phyloP scores from a whole-genome alignment of 2,888 invertebrate genomes.

The Apodemia duryi region DNA sequence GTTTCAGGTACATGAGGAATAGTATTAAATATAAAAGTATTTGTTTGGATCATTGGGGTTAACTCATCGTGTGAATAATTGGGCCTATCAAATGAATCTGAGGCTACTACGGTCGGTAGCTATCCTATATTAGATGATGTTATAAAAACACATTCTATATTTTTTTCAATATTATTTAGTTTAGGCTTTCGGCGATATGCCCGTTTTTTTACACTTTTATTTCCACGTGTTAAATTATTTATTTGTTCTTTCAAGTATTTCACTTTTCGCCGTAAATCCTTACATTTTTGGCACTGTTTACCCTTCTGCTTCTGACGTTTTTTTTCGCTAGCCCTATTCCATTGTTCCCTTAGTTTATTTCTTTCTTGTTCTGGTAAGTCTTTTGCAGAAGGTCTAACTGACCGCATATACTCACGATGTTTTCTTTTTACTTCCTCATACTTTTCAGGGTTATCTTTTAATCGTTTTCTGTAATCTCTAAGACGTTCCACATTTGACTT shows the following conservation, averaged over 20 bases:
- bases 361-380: conserved; percentile 7
- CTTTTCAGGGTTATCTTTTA: conserved; percentile 9
- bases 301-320: background rate
- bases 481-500: conserved; percentile 7
- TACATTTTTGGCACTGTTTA: background rate
- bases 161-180: too few relatives aligned
- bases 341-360: conserved; percentile 9
- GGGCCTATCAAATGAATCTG: too few relatives aligned
- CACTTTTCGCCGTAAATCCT: background rate
- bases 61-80: too few relatives aligned
- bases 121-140: too few relatives aligned
- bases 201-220: too few relatives aligned
- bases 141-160: too few relatives aligned
- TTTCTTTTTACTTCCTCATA: conserved; percentile 10
- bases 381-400: background rate
- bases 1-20: too few relatives aligned
- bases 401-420: background rate
- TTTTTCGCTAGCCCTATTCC: background rate
- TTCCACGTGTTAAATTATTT: too few relatives aligned
- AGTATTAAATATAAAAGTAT: too few relatives aligned
- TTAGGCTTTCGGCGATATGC: too few relatives aligned
- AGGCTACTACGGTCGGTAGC: too few relatives aligned
- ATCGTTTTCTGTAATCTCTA: conserved; percentile 10
- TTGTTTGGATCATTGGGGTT: too few relatives aligned
- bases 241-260: background rate